A percentile compares a stretch with the other conserved stretches of the same genome.
These are phyloP conservation scores for Teleogryllus oceanicus DNA, from an alignment of 2,888 invertebrate species.

Conservation along the genomic window DNA sequence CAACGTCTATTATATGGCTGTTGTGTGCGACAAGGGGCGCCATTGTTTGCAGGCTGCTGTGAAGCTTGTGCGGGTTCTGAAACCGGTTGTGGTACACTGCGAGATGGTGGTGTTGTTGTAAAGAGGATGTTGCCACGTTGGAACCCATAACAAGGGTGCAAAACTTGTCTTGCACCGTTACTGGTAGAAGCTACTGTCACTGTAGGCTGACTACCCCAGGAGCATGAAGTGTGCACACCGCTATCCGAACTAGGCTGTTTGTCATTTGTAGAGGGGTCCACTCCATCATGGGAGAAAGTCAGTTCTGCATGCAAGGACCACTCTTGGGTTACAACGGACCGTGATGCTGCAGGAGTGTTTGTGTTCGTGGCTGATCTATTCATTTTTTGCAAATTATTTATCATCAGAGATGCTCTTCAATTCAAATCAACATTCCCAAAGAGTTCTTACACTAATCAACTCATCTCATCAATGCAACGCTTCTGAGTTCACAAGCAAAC, in stretches of 20 bases:
- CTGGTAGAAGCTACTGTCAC: slow-evolving; percentile 32
- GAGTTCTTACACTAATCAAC: too few species aligned
- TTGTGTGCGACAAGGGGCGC: slow-evolving; percentile 37
- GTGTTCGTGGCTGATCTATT: not conserved
- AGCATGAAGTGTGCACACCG: slow-evolving; percentile 55
- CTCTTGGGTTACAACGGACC: slow-evolving; percentile 51
- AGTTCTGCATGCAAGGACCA: slow-evolving; percentile 69
- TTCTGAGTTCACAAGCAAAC: too few species aligned
- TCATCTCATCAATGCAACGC: too few species aligned
- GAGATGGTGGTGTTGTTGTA: slow-evolving; percentile 51
- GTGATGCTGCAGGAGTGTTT: not conserved
- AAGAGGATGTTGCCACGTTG: slow-evolving; percentile 55
- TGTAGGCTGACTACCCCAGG: slow-evolving; percentile 44
- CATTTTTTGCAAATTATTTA: not conserved
- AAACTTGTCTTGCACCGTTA: slow-evolving; percentile 29
- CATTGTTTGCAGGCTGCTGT: slow-evolving; percentile 34
- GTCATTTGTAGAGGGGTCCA: slow-evolving; percentile 42
- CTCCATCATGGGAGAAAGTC: slow-evolving; percentile 53
- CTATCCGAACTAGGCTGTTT: slow-evolving; percentile 49
- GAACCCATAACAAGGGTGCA: slow-evolving; percentile 47
- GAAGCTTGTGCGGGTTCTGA: slow-evolving; percentile 31
- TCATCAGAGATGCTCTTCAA: too few species aligned
- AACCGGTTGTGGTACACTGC: slow-evolving; percentile 30
- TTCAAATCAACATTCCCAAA: too few species aligned
- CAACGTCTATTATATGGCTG: slow-evolving; percentile 54